Evolutionary conservation across 2,797 vertebrate genomes (phyloP).

Genomic region (Nyctibius grandis): DNA sequence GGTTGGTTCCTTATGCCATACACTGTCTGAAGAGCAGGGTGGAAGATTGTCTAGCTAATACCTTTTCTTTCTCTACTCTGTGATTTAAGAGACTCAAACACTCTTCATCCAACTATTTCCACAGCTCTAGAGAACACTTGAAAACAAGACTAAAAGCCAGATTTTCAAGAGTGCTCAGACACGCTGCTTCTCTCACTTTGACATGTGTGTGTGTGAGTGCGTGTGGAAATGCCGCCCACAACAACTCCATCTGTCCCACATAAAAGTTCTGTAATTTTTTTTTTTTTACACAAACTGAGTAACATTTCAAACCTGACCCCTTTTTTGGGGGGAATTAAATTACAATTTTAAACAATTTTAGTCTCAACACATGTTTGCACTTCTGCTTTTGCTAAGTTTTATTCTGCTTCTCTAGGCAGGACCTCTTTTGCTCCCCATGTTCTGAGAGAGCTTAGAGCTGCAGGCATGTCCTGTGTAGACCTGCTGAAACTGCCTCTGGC

Average conservation of each 20-base stretch:
- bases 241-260: background rate
- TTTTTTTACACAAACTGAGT: background rate
- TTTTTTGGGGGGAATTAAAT: background rate
- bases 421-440: background rate
- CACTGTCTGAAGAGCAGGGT: background rate
- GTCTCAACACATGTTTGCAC: background rate
- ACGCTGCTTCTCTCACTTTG: background rate
- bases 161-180: background rate
- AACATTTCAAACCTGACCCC: background rate
- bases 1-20: background rate
- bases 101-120: background rate
- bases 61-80: background rate
- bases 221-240: background rate
- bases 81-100: background rate
- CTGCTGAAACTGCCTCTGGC: conserved; percentile 2
- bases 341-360: background rate
- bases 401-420: background rate
- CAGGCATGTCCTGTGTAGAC: background rate
- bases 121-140: background rate
- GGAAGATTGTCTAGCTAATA: background rate
- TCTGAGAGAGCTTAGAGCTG: background rate
- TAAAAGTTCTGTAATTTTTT: background rate
- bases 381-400: background rate
- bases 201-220: background rate
- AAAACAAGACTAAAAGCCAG: background rate